phyloP scores from a whole-genome alignment of 2,113 vertebrate species.

The Pandion haliaetus region DNA sequence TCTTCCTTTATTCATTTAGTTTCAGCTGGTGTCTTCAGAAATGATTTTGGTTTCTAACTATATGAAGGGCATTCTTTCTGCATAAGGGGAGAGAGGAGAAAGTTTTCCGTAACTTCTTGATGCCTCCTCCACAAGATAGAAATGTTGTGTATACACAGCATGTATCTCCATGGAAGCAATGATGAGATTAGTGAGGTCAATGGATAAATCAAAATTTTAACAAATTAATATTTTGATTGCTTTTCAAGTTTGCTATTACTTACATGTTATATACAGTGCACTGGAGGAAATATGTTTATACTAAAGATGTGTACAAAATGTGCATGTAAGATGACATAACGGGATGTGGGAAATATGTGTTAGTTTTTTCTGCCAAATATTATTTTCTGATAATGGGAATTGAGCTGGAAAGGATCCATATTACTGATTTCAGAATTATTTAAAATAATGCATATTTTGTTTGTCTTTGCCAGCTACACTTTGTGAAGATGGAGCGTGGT shows the following conservation, averaged over 20 bases:
- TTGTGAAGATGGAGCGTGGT: neutral
- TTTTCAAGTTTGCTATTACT: neutral
- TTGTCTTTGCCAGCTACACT: neutral
- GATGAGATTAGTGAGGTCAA: neutral
- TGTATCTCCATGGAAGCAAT: neutral
- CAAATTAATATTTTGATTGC: neutral
- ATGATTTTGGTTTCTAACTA: neutral
- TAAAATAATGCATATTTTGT: neutral
- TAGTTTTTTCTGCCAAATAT: neutral
- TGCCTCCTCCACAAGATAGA: neutral
- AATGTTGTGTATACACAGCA: neutral
- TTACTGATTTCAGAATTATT: neutral
- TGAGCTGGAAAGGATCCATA: neutral
- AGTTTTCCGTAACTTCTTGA: neutral
- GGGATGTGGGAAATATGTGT: neutral
- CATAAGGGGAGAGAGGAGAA: neutral
- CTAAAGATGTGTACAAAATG: neutral
- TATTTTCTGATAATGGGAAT: neutral
- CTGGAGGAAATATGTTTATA: neutral
- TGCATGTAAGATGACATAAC: neutral
- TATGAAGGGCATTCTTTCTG: neutral
- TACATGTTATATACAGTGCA: neutral
- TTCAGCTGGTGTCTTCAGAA: neutral
- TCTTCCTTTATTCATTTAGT: neutral
- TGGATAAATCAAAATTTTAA: neutral